Evolutionary conservation across 2,113 vertebrate genomes (phyloP), one percentile per base, ranked within the genome.

Genomic region (Phalacrocorax aristotelis): DNA sequence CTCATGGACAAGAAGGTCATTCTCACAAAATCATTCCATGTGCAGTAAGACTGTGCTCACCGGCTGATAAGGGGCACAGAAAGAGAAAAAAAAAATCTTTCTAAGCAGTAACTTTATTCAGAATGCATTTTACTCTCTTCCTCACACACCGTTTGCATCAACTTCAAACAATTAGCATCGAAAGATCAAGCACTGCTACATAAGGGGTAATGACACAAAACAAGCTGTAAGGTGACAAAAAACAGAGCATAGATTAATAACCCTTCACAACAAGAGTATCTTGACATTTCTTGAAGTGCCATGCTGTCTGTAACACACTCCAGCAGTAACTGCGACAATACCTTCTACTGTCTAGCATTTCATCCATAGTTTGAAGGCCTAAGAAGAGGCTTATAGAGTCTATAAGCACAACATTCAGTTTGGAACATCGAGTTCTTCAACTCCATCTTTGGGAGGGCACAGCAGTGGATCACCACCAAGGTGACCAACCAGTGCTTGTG

Each of bases 261-360:
- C 9, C 4, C 3, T 54, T 60, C 11, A n/a, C 7, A 30, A 17
- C 8, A 40, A 30, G 8, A 4, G 0, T 9, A 38, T 60, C 17
- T 21, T 38, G 2, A 58, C 20, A 2, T 30, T n/a, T 9, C 27
- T 34, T n/a, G 22, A 23, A 15, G 5, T 18, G 25, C 48, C 5
- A 0, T 9, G 21, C 6, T 0, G 0, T 11, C 42, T 72, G 16
- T 40, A 55, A 51, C 0, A 0, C 15, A 30, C 2, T 10, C 17
- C 42, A 40, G 40, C 20, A 55, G 55, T 57, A 89, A 74, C 3
- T 0, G 2, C 0, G 0, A 38, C 5, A 72, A 23, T 3, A 20
- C 1, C 2, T 4, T 25, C 32, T 17, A 6, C 22, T 49, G 86
- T 65, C 30, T 38, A 36, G 26, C 20, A 75, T 6, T 77, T 71